These are phyloP conservation scores for Aleadryas rufinucha DNA, from an alignment of 2,113 vertebrate genomes.

Conservation along the genomic window DNA sequence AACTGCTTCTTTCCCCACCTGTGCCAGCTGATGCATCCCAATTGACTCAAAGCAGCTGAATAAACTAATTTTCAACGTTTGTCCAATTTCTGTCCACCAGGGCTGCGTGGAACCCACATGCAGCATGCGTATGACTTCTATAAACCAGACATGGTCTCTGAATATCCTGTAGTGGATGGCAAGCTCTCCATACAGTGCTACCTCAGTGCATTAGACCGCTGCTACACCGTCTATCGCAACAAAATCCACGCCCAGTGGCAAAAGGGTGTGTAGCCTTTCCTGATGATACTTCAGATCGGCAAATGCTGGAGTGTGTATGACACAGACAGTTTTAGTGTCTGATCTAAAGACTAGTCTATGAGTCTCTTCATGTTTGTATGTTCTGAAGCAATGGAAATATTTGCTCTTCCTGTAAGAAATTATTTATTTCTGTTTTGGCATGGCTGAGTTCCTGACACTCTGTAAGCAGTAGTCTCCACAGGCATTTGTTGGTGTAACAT, in stretches of 20 bases:
- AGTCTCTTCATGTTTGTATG: neutral
- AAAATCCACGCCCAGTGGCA: constrained; percentile 93
- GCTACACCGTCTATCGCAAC: constrained; percentile 90
- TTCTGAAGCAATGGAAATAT: neutral
- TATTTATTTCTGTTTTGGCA: neutral
- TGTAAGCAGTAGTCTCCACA: neutral
- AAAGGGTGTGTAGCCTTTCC: constrained; percentile 77
- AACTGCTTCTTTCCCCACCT: accelerated
- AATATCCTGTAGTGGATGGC: constrained; percentile 94
- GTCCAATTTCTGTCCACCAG: constrained; percentile 60
- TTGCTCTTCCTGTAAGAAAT: neutral
- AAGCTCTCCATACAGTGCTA: constrained; percentile 97
- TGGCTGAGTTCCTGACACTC: neutral
- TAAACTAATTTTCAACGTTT: neutral
- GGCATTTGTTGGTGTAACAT: neutral
- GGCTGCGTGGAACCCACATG: constrained; percentile 95
- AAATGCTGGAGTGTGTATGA: neutral
- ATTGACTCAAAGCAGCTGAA: neutral
- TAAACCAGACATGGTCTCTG: constrained; percentile 95
- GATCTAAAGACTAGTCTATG: neutral
- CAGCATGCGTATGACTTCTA: constrained; percentile 98
- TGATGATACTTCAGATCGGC: neutral
- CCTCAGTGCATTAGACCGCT: constrained; percentile 92
- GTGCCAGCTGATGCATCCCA: neutral
- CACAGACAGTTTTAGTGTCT: neutral